phyloP scores from a whole-genome alignment of 1,140 invertebrate genomes.

The Leptopilina clavipes region DNA sequence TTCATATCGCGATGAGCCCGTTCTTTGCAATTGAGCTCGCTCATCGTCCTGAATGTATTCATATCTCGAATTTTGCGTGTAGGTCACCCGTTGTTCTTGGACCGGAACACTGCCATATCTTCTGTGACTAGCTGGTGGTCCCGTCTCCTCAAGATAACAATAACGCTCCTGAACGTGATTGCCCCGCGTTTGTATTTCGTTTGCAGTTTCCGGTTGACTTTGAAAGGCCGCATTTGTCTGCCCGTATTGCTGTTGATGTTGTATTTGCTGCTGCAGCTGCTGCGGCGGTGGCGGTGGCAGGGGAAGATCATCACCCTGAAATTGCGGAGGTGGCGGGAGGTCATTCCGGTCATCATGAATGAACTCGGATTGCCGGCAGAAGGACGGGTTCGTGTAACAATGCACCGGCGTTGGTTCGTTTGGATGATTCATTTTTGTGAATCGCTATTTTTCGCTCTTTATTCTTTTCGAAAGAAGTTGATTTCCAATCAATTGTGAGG shows the following conservation, averaged over 20 bases:
- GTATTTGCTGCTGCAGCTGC: slow-evolving; percentile 46
- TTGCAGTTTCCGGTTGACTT: slow-evolving; percentile 48
- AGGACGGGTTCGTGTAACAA: slow-evolving; percentile 85
- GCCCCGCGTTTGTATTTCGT: slow-evolving; percentile 32
- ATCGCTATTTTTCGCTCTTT: neutral
- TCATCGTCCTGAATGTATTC: slow-evolving; percentile 68
- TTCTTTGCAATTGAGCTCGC: slow-evolving; percentile 53
- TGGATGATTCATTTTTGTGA: slow-evolving; percentile 11
- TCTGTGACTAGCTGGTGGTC: slow-evolving; percentile 48
- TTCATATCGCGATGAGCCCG: slow-evolving; percentile 60
- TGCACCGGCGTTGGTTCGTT: slow-evolving; percentile 62
- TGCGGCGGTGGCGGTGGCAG: slow-evolving; percentile 64
- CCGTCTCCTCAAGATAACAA: slow-evolving; percentile 62
- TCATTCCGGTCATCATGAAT: slow-evolving; percentile 50
- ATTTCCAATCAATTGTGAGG: slow-evolving; percentile 19
- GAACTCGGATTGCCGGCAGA: slow-evolving; percentile 84
- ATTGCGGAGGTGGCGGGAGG: slow-evolving; percentile 65
- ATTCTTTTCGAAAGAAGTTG: neutral
- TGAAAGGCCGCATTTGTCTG: slow-evolving; percentile 68
- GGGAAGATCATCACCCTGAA: slow-evolving; percentile 63
- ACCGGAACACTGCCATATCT: slow-evolving; percentile 63
- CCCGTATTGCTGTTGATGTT: slow-evolving; percentile 53
- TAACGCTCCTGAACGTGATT: slow-evolving; percentile 55
- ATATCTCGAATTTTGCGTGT: slow-evolving; percentile 61
- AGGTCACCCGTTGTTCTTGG: slow-evolving; percentile 51